Conservation (phyloP, 2,113 vertebrate genomes). For the Naja naja region DNA sequence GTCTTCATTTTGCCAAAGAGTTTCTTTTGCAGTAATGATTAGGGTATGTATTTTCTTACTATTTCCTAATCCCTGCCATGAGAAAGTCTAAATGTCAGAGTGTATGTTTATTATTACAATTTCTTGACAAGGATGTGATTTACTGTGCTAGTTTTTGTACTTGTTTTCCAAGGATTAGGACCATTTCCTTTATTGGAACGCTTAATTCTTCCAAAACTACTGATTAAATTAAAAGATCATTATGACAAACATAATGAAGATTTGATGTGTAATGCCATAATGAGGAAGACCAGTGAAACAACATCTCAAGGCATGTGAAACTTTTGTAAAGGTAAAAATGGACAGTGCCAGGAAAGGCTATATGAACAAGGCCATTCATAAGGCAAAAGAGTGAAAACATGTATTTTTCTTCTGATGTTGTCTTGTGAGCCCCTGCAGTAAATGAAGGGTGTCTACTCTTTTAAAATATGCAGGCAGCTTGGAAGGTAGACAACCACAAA, state of each 20-base stretch:
- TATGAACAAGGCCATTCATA: too few species aligned
- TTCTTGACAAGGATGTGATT: not conserved
- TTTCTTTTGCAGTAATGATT: not conserved
- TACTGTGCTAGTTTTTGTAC: not conserved
- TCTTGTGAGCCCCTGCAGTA: not conserved
- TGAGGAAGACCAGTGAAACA: not conserved
- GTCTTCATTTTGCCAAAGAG: not conserved
- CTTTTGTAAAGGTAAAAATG: too few species aligned
- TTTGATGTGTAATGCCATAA: not conserved
- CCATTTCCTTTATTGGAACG: not conserved
- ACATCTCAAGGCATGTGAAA: too few species aligned
- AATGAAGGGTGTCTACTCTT: not conserved
- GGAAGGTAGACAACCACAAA: too few species aligned
- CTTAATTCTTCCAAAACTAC: constrained; percentile 28
- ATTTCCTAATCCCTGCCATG: not conserved
- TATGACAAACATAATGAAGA: constrained; percentile 2
- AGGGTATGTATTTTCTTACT: not conserved
- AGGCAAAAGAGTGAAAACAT: too few species aligned
- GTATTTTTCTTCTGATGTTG: too few species aligned
- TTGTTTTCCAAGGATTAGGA: not conserved
- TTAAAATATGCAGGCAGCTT: not conserved
- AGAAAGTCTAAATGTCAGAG: not conserved
- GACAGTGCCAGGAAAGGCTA: too few species aligned
- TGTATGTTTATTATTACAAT: not conserved
- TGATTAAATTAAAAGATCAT: constrained; percentile 2